Evolutionary conservation across 2,888 invertebrate genomes (phyloP).

Genomic region (Diarsia brunnea): DNA sequence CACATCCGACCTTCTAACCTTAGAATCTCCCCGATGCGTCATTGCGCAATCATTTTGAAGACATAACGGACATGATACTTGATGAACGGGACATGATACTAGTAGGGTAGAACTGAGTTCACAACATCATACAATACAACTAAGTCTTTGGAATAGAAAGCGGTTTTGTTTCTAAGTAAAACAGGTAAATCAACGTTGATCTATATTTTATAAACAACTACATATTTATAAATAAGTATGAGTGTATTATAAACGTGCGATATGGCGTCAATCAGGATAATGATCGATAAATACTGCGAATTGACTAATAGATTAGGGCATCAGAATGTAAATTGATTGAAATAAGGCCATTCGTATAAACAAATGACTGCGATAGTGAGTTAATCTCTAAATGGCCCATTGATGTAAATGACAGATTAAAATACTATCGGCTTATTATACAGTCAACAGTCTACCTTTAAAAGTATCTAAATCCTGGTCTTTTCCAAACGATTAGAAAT

Average conservation of each 20-base stretch:
- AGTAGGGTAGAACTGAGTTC: not conserved
- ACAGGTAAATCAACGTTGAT: constrained; percentile 24
- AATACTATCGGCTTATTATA: constrained; percentile 9
- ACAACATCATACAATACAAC: constrained; percentile 10
- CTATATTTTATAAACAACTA: constrained; percentile 9
- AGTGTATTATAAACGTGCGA: constrained; percentile 11
- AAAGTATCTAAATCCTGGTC: constrained; percentile 31
- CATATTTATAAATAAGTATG: constrained; percentile 7
- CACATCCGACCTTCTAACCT: constrained; percentile 52
- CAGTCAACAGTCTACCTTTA: not conserved
- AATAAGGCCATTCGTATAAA: constrained; percentile 7
- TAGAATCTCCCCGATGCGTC: constrained; percentile 47
- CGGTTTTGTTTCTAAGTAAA: constrained; percentile 3
- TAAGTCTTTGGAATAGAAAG: not conserved
- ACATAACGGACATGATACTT: constrained; percentile 16
- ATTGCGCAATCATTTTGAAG: constrained; percentile 39
- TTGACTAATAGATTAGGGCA: constrained; percentile 9
- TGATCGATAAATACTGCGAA: constrained; percentile 20
- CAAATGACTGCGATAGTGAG: constrained; percentile 6
- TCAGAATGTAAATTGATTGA: constrained; percentile 27
- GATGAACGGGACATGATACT: constrained; percentile 3
- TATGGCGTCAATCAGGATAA: constrained; percentile 22
- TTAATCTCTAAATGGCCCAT: constrained; percentile 13
- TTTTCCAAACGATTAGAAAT: constrained; percentile 41
- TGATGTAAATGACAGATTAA: constrained; percentile 17